phyloP scores from a whole-genome alignment of 2,888 invertebrate genomes.

The Oscheius myriophilus region DNA sequence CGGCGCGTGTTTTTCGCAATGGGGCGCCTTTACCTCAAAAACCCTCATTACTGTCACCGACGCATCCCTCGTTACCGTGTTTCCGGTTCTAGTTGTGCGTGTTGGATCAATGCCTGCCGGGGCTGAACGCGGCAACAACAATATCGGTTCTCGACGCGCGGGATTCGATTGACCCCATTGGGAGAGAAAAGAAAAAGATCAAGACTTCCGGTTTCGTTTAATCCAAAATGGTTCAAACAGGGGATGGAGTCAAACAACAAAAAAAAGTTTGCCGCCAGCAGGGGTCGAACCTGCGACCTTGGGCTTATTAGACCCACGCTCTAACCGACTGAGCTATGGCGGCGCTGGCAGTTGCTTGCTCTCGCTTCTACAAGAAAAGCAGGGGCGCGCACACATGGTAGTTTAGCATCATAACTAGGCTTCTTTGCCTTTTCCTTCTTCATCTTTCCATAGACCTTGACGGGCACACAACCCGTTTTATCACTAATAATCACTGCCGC shows the following conservation, averaged over 20 bases:
- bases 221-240: neutral
- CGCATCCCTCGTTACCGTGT: no score
- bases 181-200: no score
- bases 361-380: no score
- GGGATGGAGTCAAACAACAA: neutral
- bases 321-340: slow-evolving; percentile 70
- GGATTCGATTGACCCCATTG: no score
- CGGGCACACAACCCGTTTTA: slow-evolving; percentile 24
- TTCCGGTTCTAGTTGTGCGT: no score
- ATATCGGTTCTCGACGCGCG: no score
- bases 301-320: slow-evolving; percentile 71
- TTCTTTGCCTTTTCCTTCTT: slow-evolving; percentile 3
- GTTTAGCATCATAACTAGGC: slow-evolving; percentile 8
- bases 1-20: no score
- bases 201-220: neutral
- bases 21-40: no score
- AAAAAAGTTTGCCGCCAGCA: slow-evolving; percentile 65
- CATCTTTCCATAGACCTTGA: slow-evolving; percentile 23
- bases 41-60: no score
- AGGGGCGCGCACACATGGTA: no score
- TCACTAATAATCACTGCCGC: slow-evolving; percentile 30
- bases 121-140: no score
- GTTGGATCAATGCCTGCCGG: no score
- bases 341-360: slow-evolving; percentile 45
- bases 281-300: slow-evolving; percentile 69